Base-by-base conservation (phyloP, 53 echinoderm and acorn worm genomes). In the Astropecten irregularis region DNA sequence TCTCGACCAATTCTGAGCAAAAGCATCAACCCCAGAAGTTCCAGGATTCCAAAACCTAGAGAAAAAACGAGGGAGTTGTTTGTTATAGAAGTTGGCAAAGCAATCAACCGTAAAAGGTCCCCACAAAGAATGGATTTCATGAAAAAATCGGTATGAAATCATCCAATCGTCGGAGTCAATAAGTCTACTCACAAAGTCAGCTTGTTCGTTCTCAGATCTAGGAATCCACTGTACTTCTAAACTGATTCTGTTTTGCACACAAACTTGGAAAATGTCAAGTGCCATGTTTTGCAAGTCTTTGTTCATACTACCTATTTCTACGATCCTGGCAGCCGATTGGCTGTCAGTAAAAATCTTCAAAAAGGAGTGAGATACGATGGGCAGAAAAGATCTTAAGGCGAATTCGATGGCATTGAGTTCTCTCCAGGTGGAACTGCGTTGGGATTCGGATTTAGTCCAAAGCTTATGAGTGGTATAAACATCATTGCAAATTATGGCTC, bases 161-260 rank as follows among this genome's bases (percentile, higher is more conserved):
- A 14, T 2, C 84, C 84, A 84, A n/a, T 84, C 84, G 46, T 84
- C 84, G 9, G 32, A 23, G 27, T 84, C 84, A 30, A 60, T 1
- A 10, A 83, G 35, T 36, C 36, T 83, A 44, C 84, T 84, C 9
- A 84, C 26, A 9, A 69, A 68, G 40, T 84, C 84, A 3, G 84
- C 84, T 42, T 84, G 68, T n/a, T 69, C 38, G 55, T 70, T 84
- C 27, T 14, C 40, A 0, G 39, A 4, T 39, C 71, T 52, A 27
- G 84, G 84, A 40, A 84, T 59, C 84, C 70, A 84, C 2, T 84
- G 50, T 1, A 70, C 71, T 28, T 34, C 71, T 13, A 70, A 18
- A n/a, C 1, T 70, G 26, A 70, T 49, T 2, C 21, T 47, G 13
- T 70, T 70, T 15, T 70, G 48, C 11, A 70, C 15, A 48, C 70